phyloP scores from a whole-genome alignment of 2,113 vertebrate genomes.

The Apistogramma diplotaenia region DNA sequence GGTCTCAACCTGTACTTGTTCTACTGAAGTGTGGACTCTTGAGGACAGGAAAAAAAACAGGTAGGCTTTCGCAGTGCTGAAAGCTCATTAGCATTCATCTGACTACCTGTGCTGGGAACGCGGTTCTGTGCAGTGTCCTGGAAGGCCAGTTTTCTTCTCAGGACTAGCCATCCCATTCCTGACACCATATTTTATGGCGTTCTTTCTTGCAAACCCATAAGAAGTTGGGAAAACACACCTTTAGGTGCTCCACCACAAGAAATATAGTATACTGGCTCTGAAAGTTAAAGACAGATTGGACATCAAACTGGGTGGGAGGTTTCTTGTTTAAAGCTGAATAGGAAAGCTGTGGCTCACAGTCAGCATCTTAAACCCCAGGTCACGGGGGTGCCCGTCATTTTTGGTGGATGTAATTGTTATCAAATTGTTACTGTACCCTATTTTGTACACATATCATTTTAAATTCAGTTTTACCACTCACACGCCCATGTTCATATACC shows the following conservation, averaged over 20 bases:
- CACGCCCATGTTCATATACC: slow-evolving; percentile 1
- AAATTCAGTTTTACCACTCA: neutral
- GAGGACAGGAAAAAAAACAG: neutral
- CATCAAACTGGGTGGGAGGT: neutral
- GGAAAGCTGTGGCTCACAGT: neutral
- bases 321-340: neutral
- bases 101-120: neutral
- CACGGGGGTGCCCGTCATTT: neutral
- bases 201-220: neutral
- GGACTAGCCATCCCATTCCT: neutral
- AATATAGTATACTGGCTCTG: neutral
- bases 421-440: neutral
- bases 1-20: neutral
- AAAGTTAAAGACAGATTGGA: neutral
- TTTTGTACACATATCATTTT: neutral
- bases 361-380: neutral
- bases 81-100: neutral
- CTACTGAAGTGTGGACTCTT: neutral
- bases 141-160: neutral
- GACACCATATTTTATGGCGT: neutral
- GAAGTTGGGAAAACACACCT: neutral
- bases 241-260: neutral
- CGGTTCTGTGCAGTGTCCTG: neutral
- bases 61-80: neutral
- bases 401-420: neutral